Evolutionary conservation across 2,113 vertebrate genomes (phyloP).

Genomic region (Nycticebus coucang): DNA sequence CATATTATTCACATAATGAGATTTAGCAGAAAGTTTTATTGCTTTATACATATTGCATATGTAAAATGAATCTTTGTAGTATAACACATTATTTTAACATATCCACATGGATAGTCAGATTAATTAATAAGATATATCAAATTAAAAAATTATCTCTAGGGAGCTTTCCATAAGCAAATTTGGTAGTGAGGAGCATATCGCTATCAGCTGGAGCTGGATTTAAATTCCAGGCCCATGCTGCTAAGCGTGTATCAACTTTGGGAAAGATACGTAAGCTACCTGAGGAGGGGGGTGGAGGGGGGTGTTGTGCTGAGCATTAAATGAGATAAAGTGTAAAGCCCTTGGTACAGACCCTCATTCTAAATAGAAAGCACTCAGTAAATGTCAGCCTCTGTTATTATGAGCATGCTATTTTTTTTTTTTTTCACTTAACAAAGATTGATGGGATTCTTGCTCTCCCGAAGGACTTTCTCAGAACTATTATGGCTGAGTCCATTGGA

Average conservation of each 20-base stretch:
- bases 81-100: not conserved
- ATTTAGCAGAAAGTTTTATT: not conserved
- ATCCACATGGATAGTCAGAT: not conserved
- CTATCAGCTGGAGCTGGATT: not conserved
- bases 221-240: not conserved
- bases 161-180: not conserved
- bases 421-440: constrained; percentile 17
- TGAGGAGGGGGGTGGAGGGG: not conserved
- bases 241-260: not conserved
- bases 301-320: not conserved
- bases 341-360: not conserved
- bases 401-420: not conserved
- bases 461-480: constrained; percentile 2
- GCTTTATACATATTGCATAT: not conserved
- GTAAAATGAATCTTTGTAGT: not conserved
- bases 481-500: not conserved
- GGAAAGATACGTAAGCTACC: not conserved
- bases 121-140: not conserved
- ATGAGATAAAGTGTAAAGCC: not conserved
- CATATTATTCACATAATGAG: not conserved
- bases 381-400: not conserved
- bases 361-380: not conserved
- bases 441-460: not conserved
- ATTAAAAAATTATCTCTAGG: not conserved
- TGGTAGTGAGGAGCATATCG: not conserved